These are phyloP conservation scores for Andrena praecox DNA, from an alignment of 2,888 invertebrate species.

Conservation along the genomic window DNA sequence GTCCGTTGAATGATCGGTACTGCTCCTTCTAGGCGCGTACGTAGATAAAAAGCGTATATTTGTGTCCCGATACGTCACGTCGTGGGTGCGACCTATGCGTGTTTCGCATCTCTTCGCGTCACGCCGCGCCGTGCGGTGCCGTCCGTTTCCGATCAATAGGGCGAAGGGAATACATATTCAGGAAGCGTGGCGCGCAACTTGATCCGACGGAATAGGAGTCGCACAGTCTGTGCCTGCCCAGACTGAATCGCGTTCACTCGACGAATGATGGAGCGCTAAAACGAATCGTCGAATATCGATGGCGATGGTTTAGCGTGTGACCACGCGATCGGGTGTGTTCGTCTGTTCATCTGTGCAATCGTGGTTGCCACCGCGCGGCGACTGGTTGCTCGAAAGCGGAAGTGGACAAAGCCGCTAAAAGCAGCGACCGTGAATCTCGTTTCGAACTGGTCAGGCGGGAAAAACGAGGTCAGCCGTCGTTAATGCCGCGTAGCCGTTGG, in stretches of 20 bases:
- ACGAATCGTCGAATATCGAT: neutral
- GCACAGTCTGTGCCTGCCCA: neutral
- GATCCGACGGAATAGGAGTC: constrained; percentile 3
- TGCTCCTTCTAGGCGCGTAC: neutral
- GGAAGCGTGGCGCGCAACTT: constrained; percentile 12
- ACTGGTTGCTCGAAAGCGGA: neutral
- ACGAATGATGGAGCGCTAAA: neutral
- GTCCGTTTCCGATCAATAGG: constrained; percentile 33
- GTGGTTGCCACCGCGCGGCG: neutral
- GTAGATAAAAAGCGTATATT: neutral
- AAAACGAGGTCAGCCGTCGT: constrained; percentile 41
- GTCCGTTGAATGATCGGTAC: constrained; percentile 4
- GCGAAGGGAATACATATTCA: neutral
- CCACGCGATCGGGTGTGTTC: too few relatives aligned
- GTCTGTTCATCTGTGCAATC: neutral
- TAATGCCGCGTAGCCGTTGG: constrained; percentile 16
- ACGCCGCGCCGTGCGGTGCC: constrained; percentile 7
- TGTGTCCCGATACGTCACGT: neutral
- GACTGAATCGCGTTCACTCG: neutral
- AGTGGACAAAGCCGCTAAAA: constrained; percentile 9
- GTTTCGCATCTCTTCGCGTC: neutral
- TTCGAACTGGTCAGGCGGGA: constrained; percentile 32
- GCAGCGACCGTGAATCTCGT: constrained; percentile 23
- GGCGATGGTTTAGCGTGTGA: too few relatives aligned
- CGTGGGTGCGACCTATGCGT: constrained; percentile 51